Base-by-base conservation (phyloP, 2,888 invertebrate species). In the Pantelozetes paolii region DNA sequence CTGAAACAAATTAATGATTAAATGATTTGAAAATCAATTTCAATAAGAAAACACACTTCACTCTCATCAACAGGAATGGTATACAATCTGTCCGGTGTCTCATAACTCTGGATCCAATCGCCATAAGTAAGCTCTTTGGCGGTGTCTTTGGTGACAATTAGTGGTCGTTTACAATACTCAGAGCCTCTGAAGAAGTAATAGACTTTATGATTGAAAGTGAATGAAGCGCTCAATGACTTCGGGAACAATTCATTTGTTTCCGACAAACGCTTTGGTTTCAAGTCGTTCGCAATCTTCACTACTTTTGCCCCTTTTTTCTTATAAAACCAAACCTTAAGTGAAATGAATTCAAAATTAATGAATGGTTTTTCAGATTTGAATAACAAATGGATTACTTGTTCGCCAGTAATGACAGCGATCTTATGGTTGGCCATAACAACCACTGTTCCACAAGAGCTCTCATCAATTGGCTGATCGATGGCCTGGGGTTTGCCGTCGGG, bases 151-250 rank as follows among this genome's bases (percentile, higher is more conserved):
- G 42, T 45, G 6, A 69, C 40, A 45, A 69, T 45, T 1, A 69
- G 45, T 0, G 69, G 45, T 45, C 69, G 40, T 69, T 69, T 69
- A 45, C 69, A 69, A 15, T 69, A 69, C 9, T 45, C 6, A n/a
- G 69, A 69, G 13, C 69, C 69, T 1, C 45, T 23, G 18, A 69
- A 69, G 23, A 69, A 69, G 18, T 69, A 69, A 42, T 69, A 69
- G 23, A 69, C 45, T 11, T 40, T 9, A 26, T 45, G 1, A 69
- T 45, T 69, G 32, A 45, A 42, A 42, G 45, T 69, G 18, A 69
- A 69, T 15, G 69, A 5, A 6, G 26, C 45, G 69, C 23, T 28
- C 5, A 69, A 26, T 20, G 6, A 9, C 0, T 26, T 40, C 18
- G 69, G 69, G 36, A 69, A 69, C 0, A 20, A 15, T 13, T 69